Base-by-base conservation (phyloP, 2,888 invertebrate species). In the Drosophila glabriapex region DNA sequence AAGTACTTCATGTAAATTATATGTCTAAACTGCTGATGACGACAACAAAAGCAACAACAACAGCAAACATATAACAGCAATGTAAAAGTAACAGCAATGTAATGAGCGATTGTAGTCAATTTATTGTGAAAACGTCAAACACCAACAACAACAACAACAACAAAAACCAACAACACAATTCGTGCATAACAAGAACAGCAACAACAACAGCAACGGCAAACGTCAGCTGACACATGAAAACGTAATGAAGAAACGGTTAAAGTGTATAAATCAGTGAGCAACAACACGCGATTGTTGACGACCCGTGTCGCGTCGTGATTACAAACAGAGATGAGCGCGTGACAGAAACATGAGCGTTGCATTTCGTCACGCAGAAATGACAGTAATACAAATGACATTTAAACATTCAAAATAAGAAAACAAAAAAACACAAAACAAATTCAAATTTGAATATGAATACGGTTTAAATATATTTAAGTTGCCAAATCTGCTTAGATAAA, bases 211-310 rank as follows among this genome's bases (percentile, higher is more conserved):
- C n/a, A 49, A 29, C 49, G 58, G 53, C 56, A 43, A 74, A 62
- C 67, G 58, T 72, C 78, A 78, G 75, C 73, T 82, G 82, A 59
- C 71, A 54, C 68, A 82, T 76, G 69, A 59, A 78, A 82, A 59
- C 28, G 76, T 73, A 82, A 71, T 65, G 75, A 64, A 77, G 80
- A 76, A 80, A 68, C 76, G 64, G 89, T 80, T 88, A 65, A 80
- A 80, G 80, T 60, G 68, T 74, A 83, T 83, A 85, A 85, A 85
- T 85, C 89, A 83, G 68, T 62, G 75, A 61, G 69, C 73, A 76
- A 77, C 65, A 88, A 68, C 84, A 84, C 85, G 89, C 89, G 76
- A 84, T 46, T 70, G 59, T 56, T 59, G 73, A 70, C 62, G 54
- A 54, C 63, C 37, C 62, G 37, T 43, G 43, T 41, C 22, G 52